Base-by-base conservation (phyloP, 1,140 invertebrate species). In the Drosophila bocqueti region DNA sequence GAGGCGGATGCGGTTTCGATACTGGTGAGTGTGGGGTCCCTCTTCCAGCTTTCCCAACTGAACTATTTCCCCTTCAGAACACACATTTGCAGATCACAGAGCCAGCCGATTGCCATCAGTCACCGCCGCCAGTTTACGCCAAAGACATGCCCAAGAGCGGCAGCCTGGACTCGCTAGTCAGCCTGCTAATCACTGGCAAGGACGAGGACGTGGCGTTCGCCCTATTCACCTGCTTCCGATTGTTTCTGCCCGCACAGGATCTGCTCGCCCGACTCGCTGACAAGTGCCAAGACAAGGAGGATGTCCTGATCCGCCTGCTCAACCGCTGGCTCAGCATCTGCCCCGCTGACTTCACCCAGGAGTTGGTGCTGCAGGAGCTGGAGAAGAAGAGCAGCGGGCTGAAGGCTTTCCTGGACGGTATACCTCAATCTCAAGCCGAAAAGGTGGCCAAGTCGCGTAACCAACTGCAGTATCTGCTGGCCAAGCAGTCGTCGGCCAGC, bases 61-160 rank as follows among this genome's bases (percentile, higher is more conserved):
- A 40, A 16, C 11, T 21, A 31, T n/a, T 1, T 3, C 34, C 24
- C 0, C 3, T 29, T 45, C 36, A 87, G 84, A 75, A 83, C 62
- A 74, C 74, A 7, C 42, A 84, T 13, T 67, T 87, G 42, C 61
- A 81, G 38, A 89, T 89, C 34, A 72, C 50, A 10, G 83, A 84
- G 55, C 65, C 60, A 21, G 36, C 61, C 38, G 80, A 79, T 72
- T 68, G 67, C 76, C 83, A 57, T 16, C 52, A 55, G 52, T 55
- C 52, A 24, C 15, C 34, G 21, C 15, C 34, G 21, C 34, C 18
- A 71, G 67, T 50, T 40, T 81, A 81, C 72, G 73, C 85, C 78
- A 90, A 90, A 90, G 78, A 90, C 61, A 61, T 90, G 74, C 84
- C 78, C 24, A 52, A 57, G 13, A 29, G 76, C 55, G 86, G 85